Evolutionary conservation across 2,113 vertebrate genomes (phyloP), one percentile per base, ranked within the genome.

Genomic region (Butastur rufipennis): DNA sequence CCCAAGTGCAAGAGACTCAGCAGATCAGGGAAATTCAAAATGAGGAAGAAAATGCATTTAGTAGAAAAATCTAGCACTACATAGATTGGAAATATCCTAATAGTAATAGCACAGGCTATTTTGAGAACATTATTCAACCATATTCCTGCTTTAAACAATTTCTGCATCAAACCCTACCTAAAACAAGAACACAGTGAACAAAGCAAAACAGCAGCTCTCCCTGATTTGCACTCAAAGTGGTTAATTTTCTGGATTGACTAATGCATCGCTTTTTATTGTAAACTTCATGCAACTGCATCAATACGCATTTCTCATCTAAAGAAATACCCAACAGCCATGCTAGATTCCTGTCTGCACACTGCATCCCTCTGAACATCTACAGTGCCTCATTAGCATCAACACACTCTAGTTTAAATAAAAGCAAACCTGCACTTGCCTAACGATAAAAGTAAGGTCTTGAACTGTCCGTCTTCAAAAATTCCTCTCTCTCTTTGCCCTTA

Each of bases 381-480:
- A 14, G 50, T 6, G 55, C 77, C 87, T 75, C 61, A 3, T 0
- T 47, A 15, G 45, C 81, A 61, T 23, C 47, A 27, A 22, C 48
- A 47, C 16, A 0, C 32, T 0, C 8, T 5, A 21, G 29, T 52
- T 38, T 21, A 16, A 50, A 27, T 1, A 53, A 10, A 47, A 82
- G 34, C 74, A 56, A 77, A 4, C 18, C 74, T 40, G 52, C 43
- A 1, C 66, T 78, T 43, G 42, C 70, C 65, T 62, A 29, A 48
- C 19, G 2, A 21, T 40, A 31, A 12, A 56, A 47, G 26, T 12
- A 20, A 2, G 42, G 34, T 34, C 79, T 13, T n/a, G 9, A 73
- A 45, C 36, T 31, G 34, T 26, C 36, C 34, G 6, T 2, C 94
- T n/a, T 26, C 38, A 11, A 6, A 45, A 61, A 5, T 36, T 31